These are phyloP conservation scores for Syrrhaptes paradoxus DNA, from an alignment of 2,113 vertebrate genomes.

Conservation along the genomic window DNA sequence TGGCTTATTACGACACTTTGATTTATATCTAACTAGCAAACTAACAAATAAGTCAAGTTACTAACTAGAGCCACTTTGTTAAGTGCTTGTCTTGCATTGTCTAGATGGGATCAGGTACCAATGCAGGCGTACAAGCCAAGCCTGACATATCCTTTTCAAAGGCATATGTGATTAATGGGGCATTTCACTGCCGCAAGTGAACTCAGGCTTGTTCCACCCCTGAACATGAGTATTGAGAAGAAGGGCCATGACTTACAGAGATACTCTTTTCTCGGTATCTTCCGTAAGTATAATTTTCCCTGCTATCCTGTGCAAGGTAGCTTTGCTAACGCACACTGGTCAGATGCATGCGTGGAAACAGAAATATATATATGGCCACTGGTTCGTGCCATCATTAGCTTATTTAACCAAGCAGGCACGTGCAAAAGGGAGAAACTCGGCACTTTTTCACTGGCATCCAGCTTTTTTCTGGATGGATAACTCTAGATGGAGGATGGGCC, in stretches of 20 bases:
- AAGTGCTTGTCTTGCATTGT: slow-evolving; percentile 51
- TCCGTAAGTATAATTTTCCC: neutral
- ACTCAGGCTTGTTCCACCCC: slow-evolving; percentile 58
- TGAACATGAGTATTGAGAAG: slow-evolving; percentile 53
- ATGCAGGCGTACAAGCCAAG: slow-evolving; percentile 66
- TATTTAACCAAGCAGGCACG: neutral
- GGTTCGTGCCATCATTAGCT: neutral
- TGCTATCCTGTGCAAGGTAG: accelerated
- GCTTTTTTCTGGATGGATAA: neutral
- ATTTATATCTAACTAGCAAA: slow-evolving; percentile 70
- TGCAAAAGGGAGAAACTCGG: accelerated
- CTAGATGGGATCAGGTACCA: slow-evolving; percentile 65
- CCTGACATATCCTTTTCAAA: slow-evolving; percentile 71
- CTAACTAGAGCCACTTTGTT: slow-evolving; percentile 58
- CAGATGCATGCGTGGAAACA: neutral
- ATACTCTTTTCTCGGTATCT: neutral
- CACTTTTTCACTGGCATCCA: neutral
- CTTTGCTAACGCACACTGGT: neutral
- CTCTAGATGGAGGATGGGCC: neutral
- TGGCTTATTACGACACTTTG: slow-evolving; percentile 58
- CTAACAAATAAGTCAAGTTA: slow-evolving; percentile 67
- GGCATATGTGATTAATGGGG: slow-evolving; percentile 72
- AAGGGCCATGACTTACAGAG: neutral
- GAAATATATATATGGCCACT: neutral
- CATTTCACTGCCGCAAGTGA: slow-evolving; percentile 71